phyloP scores from a whole-genome alignment of 1,140 invertebrate species.

The Drosophila pruinosa region DNA sequence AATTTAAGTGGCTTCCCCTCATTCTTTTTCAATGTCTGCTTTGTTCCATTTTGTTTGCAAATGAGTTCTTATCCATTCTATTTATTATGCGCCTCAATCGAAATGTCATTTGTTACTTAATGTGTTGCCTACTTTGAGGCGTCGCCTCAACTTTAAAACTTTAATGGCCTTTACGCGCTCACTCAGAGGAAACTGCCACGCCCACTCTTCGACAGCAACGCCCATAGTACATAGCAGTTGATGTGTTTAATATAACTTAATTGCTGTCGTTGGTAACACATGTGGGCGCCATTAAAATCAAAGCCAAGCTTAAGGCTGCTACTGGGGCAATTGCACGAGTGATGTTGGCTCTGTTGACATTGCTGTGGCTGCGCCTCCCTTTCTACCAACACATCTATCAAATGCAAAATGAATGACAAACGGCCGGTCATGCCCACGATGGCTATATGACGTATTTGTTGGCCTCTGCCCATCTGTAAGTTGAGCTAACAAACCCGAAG shows the following conservation, averaged over 20 bases:
- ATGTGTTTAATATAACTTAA: constrained; percentile 54
- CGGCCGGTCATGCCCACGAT: constrained; percentile 1
- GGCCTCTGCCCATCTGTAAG: not conserved
- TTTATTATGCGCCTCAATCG: constrained; percentile 66
- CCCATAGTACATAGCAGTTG: constrained; percentile 19
- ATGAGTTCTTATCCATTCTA: constrained; percentile 63
- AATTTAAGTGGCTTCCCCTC: constrained; percentile 55
- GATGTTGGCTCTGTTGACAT: constrained; percentile 11
- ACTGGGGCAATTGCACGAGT: not conserved
- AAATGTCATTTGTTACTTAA: constrained; percentile 49
- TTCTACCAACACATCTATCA: constrained; percentile 27
- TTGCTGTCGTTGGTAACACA: constrained; percentile 49
- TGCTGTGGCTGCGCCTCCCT: not conserved
- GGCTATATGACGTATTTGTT: constrained; percentile 23
- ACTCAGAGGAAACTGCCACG: not conserved
- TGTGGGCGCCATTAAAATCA: constrained; percentile 54
- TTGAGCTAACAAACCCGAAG: not conserved
- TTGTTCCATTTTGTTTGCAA: constrained; percentile 40
- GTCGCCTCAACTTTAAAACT: constrained; percentile 18
- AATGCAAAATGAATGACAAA: constrained; percentile 34
- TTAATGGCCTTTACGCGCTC: constrained; percentile 5
- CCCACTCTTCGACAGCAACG: not conserved
- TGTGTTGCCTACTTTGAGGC: constrained; percentile 12
- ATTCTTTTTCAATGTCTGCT: not conserved
- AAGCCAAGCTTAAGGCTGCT: constrained; percentile 22